Conservation (phyloP, 2,888 invertebrate genomes). For the Archips xylosteana region DNA sequence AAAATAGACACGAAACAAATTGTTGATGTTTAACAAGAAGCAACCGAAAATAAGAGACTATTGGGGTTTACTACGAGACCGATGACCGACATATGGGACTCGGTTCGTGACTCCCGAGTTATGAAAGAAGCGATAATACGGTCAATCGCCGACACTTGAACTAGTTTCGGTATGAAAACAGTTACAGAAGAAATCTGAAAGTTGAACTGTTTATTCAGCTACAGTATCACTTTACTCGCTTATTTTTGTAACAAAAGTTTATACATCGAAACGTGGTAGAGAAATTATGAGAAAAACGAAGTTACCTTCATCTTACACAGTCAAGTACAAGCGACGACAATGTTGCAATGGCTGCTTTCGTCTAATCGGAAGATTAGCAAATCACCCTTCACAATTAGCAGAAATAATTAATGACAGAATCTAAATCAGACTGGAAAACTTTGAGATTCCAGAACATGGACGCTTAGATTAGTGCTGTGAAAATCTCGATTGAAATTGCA, state of each 20-base stretch:
- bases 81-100: background rate
- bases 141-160: conserved; percentile 31
- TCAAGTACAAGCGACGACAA: too few relatives aligned
- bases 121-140: conserved; percentile 29
- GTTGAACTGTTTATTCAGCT: conserved; percentile 1
- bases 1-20: conserved; percentile 10
- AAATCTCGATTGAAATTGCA: too few relatives aligned
- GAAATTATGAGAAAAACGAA: too few relatives aligned
- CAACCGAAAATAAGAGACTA: background rate
- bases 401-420: too few relatives aligned
- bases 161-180: conserved; percentile 19
- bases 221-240: background rate
- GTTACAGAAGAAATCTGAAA: conserved; percentile 13
- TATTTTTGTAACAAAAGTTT: background rate
- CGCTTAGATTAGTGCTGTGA: too few relatives aligned
- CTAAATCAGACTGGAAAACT: too few relatives aligned
- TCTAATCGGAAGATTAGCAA: too few relatives aligned
- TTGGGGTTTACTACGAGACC: conserved; percentile 2
- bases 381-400: too few relatives aligned
- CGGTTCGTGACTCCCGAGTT: conserved; percentile 25
- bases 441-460: too few relatives aligned
- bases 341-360: too few relatives aligned
- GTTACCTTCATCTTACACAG: too few relatives aligned
- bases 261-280: background rate
- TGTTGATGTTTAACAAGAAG: background rate